These are phyloP conservation scores for Phylloscopus trochilus DNA, from an alignment of 2,113 vertebrate genomes.

Conservation along the genomic window DNA sequence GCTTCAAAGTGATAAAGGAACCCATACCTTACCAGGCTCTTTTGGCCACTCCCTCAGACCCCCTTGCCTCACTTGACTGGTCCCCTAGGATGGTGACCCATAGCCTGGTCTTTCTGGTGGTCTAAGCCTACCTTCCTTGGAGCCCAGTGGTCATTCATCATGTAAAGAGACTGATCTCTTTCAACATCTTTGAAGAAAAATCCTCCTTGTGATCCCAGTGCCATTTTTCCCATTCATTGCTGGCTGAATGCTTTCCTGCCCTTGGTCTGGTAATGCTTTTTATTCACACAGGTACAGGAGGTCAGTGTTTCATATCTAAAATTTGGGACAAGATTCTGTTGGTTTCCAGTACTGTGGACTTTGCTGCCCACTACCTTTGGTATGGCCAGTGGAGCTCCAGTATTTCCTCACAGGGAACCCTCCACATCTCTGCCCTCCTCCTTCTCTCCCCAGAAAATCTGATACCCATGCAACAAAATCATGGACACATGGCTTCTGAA, in stretches of 20 bases:
- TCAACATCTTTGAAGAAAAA: background rate
- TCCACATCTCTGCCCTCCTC: background rate
- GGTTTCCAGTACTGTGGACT: background rate
- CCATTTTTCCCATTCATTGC: background rate
- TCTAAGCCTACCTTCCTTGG: background rate
- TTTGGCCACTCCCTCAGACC: background rate
- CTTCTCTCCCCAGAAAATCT: background rate
- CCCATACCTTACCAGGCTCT: background rate
- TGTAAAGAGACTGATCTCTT: background rate
- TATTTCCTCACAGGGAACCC: background rate
- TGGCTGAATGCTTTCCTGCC: background rate
- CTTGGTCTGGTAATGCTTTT: background rate
- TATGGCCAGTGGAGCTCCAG: rapidly evolving
- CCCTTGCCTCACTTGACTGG: background rate
- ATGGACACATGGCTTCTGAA: background rate
- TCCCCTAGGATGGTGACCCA: background rate
- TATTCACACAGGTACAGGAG: background rate
- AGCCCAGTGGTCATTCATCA: rapidly evolving
- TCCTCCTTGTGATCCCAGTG: background rate
- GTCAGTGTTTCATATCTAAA: rapidly evolving
- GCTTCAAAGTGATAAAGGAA: background rate
- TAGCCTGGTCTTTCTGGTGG: background rate
- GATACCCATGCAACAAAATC: background rate
- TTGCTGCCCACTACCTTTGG: background rate
- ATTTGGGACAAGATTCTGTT: background rate